Evolutionary conservation across 2,113 vertebrate genomes (phyloP), one percentile per base, ranked within the genome.

Genomic region (Malaclemys terrapin): DNA sequence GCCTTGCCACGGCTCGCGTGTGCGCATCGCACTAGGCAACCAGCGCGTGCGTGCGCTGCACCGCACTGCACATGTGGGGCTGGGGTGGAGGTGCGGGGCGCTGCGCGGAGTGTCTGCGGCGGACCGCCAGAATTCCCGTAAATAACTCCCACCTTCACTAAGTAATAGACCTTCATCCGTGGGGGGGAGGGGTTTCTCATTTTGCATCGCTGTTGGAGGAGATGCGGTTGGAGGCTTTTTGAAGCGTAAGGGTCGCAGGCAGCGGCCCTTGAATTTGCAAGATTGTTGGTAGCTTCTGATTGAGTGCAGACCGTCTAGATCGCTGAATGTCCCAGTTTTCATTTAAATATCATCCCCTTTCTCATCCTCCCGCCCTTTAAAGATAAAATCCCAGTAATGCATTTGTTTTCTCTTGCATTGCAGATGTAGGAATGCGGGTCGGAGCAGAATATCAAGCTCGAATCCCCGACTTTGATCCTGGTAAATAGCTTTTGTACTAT

Each of bases 401-500:
- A 50, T 91, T 88, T 92, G 93, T 89, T 95, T 94, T 96, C 92
- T 91, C 56, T 91, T 91, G 96, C 96, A 98, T 98, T 98, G 75
- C 98, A 99, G 99, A 99, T 99, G 99, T 99, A 89, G 99, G 99
- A 91, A 99, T 99, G 99, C 99, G 99, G 97, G 99, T 99, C 95
- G 99, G 99, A 96, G 98, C 98, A 3, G 99, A 99, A 95, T 99
- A 99, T 89, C 99, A 99, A 98, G 99, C 99, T 87, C 98, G 97
- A 96, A 99, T 99, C 91, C 99, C 99, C 5, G 99, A 99, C 89
- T 99, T 98, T 93, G 99, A 99, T 92, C 99, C 99, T 94, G 99
- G 99, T 99, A 98, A 98, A 96, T 97, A 20, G 84, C 84, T 93
- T 91, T 93, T 93, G 52, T 87, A 85, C 90, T 92, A 85, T 92